These are phyloP conservation scores for Frieseomelitta varia DNA, from an alignment of 1,140 invertebrate species.

Conservation along the genomic window DNA sequence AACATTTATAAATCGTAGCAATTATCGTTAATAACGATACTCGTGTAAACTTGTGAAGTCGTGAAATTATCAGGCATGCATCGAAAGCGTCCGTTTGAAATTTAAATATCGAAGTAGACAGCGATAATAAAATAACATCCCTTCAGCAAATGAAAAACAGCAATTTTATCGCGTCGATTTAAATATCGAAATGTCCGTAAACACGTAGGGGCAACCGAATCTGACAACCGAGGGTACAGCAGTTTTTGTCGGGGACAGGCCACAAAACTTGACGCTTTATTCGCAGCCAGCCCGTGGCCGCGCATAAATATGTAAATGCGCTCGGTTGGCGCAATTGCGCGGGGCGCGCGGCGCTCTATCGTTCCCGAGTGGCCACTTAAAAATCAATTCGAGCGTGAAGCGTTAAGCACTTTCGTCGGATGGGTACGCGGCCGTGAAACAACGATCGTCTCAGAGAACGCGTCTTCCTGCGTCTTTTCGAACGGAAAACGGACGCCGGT, in stretches of 20 bases:
- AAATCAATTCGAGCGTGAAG: conserved; percentile 36
- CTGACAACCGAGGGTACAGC: not conserved
- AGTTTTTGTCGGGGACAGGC: not conserved
- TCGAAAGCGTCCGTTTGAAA: not conserved
- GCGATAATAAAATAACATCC: not conserved
- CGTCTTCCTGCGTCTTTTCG: conserved; percentile 41
- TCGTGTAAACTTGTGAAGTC: not conserved
- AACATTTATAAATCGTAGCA: not conserved
- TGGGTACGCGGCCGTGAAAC: conserved; percentile 45
- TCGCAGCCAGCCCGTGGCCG: not conserved
- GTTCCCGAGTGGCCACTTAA: conserved; percentile 29
- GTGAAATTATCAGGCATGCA: not conserved
- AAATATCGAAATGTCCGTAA: not conserved
- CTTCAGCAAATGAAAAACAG: not conserved
- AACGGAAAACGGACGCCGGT: conserved; percentile 45
- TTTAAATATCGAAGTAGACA: not conserved
- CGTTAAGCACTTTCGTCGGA: conserved; percentile 40
- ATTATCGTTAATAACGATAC: too few species aligned
- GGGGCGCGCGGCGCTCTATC: not conserved
- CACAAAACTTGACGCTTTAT: not conserved
- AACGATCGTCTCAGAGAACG: conserved; percentile 53
- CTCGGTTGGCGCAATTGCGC: not conserved
- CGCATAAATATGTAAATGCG: conserved; percentile 29
- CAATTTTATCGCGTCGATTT: not conserved
- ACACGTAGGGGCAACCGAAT: not conserved